Percentiles rank a stretch among this genome's conserved stretches.
Conservation (phyloP, 2,113 vertebrate genomes). For the Petroica traversi region DNA sequence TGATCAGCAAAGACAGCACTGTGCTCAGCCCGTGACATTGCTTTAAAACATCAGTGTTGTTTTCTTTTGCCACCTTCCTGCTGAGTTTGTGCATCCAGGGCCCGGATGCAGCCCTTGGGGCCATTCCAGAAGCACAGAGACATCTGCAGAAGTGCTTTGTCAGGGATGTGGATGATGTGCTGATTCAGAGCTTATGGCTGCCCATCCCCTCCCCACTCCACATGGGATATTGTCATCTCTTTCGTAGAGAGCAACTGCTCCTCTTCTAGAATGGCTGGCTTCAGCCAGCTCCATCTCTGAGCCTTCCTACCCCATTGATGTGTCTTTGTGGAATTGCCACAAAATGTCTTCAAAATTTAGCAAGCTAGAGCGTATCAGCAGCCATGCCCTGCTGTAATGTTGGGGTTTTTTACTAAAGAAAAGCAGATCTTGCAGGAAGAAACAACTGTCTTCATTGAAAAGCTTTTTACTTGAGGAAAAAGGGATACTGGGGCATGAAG, state of each 20-base stretch:
- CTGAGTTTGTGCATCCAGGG: not conserved
- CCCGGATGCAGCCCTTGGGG: not conserved
- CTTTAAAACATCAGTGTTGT: not conserved
- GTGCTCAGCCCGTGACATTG: not conserved
- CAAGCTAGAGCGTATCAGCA: not conserved
- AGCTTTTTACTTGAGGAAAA: not conserved
- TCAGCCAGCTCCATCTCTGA: not conserved
- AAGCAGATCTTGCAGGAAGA: not conserved
- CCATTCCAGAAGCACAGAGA: not conserved
- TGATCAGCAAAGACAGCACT: not conserved
- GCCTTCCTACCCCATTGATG: not conserved
- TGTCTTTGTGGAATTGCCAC: not conserved
- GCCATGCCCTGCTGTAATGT: not conserved
- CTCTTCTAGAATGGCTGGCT: not conserved
- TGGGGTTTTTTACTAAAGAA: not conserved
- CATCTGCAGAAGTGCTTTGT: not conserved
- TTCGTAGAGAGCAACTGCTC: not conserved
- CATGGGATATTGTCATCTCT: not conserved
- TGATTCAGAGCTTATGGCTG: not conserved
- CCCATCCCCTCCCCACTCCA: fast-evolving
- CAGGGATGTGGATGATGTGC: not conserved
- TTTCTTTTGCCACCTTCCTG: not conserved
- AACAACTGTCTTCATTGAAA: not conserved
- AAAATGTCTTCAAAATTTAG: not conserved
- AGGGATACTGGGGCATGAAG: not conserved